Percentiles rank a stretch among this genome's conserved stretches.
Conservation (phyloP, 2,113 vertebrate genomes). For the Dromiciops gliroides region DNA sequence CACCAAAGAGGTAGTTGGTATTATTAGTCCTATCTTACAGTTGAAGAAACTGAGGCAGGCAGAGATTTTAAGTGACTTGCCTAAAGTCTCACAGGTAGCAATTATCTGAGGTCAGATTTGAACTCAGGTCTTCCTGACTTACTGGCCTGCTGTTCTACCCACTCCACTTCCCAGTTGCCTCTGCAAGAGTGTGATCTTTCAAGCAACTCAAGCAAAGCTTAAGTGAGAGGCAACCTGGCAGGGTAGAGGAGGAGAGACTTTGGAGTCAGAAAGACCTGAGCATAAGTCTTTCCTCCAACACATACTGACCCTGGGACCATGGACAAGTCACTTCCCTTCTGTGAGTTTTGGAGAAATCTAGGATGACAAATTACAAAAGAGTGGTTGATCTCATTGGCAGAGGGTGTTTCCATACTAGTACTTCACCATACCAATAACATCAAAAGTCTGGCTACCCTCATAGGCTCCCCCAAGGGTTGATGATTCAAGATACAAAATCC, state of each 20-base stretch:
- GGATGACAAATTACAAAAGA: neutral
- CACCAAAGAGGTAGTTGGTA: neutral
- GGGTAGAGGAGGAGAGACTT: neutral
- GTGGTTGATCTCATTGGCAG: neutral
- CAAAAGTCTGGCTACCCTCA: neutral
- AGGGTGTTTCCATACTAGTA: neutral
- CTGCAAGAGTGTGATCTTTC: neutral
- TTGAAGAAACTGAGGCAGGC: neutral
- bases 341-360: neutral
- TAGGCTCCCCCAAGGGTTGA: neutral
- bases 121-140: neutral
- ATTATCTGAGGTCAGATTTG: neutral
- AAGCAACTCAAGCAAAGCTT: neutral
- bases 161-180: neutral
- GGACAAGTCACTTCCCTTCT: neutral
- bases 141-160: neutral
- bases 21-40: neutral
- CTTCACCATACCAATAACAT: neutral
- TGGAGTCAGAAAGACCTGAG: neutral
- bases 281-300: neutral
- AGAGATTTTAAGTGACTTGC: neutral
- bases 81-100: neutral
- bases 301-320: neutral
- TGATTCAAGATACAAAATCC: neutral
- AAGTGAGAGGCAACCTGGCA: neutral